Base-by-base conservation (phyloP, 2,888 invertebrate species). In the Drosophila vallismaia region DNA sequence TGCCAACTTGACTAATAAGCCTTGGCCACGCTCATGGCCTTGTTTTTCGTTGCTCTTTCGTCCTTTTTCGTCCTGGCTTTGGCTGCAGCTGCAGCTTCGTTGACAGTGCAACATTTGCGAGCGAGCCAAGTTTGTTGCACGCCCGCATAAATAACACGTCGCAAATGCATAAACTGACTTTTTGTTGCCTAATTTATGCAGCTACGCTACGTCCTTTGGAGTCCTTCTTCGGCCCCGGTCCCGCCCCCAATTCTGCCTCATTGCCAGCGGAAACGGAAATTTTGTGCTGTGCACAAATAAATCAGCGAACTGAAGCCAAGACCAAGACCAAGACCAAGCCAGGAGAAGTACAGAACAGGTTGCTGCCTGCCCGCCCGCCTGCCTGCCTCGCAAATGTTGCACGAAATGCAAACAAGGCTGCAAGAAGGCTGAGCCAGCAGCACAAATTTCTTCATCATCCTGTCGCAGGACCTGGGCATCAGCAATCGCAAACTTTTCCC, bases 131-230 rank as follows among this genome's bases (percentile, higher is more conserved):
- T 79, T 85, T 78, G 87, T 79, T 82, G 87, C 85, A 81, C 71
- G 76, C 85, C 78, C 78, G 85, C 87, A 87, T 83, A 87, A 85
- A 83, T 83, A 83, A 83, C 83, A 83, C 79, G 85, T 88, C 74
- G 84, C 79, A 85, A 86, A 88, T 84, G 84, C 82, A 88, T 85
- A 87, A 79, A 88, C 77, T 86, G 73, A 77, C 74, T 88, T 88
- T 75, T 82, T 83, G 79, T 86, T 86, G 77, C 88, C 88, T 87
- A 87, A 84, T 87, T 84, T 87, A 84, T 84, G 76, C 83, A 76
- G 66, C 24, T 24, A 24, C 10, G 42, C 12, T 64, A 46, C 58
- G 45, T 14, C 33, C 62, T 36, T 54, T 40, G 14, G 52, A 40
- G 29, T 33, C 29, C 48, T 60, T 46, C 19, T 19, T 19, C 19